Evolutionary conservation across 1,140 invertebrate species (phyloP), one percentile per base, ranked within the genome.

Genomic region (Drosophila teissieri): DNA sequence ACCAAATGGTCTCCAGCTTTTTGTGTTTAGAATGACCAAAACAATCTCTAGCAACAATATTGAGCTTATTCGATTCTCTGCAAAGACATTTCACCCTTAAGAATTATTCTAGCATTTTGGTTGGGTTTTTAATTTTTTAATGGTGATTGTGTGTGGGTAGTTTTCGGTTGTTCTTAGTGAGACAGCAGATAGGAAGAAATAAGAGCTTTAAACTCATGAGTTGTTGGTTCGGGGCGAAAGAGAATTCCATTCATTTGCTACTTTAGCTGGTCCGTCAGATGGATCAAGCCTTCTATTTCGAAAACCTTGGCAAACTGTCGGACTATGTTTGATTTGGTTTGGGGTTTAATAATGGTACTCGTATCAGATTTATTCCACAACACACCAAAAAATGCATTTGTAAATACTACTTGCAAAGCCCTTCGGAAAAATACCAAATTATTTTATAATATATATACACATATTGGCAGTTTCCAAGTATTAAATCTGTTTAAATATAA

Each of bases 1-100:
- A 91, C 90, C 90, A 91, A 91, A 91, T 82, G 80, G 80, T 90
- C 82, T 91, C 90, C 90, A 89, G 90, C 82, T 90, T 90, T 91
- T 88, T 84, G 84, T 84, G 79, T 88, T 91, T 91, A 90, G 85
- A 88, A 91, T 91, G 85, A 91, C 90, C 90, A 91, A 91, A 91
- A 91, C 90, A 91, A 91, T 91, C 90, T 88, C 90, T 91, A 91
- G 90, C 90, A 91, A 89, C 90, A 91, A 91, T 91, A 91, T 82
- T 91, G 90, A 90, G 90, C 80, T 91, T 91, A 88, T 81, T 88
- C 85, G 90, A 78, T 91, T 91, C 54, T 91, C 90, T 91, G 90
- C 90, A 91, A 91, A 91, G 90, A 91, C 90, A 91, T 91, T 91
- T 91, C 90, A 91, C 90, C 90, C 90, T 91, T 91, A 74, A 91